A percentile compares a stretch with the other conserved stretches of the same genome.
Evolutionary conservation across 2,797 vertebrate species (phyloP).

Genomic region (Arvicola amphibius): DNA sequence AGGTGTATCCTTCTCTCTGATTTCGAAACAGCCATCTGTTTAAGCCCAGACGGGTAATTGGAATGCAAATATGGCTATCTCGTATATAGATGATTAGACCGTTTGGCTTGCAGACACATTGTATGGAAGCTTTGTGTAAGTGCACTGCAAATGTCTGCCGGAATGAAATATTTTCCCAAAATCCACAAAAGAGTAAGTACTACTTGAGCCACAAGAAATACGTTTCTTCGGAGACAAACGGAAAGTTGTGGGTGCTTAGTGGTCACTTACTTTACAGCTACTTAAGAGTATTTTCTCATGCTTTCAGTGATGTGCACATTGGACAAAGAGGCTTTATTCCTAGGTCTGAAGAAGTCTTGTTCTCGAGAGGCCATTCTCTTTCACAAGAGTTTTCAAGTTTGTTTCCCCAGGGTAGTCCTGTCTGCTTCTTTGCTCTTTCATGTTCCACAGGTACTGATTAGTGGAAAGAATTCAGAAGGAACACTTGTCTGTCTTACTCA

Average conservation of each 20-base stretch:
- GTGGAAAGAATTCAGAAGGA: background rate
- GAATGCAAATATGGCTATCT: background rate
- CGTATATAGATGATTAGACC: background rate
- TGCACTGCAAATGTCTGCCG: background rate
- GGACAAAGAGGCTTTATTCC: background rate
- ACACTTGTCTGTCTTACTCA: background rate
- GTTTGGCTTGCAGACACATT: background rate
- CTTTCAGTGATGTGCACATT: background rate
- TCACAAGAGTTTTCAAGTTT: background rate
- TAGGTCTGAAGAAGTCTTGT: background rate
- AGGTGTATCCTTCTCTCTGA: background rate
- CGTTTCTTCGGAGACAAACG: slow-evolving; percentile 30
- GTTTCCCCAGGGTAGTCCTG: background rate
- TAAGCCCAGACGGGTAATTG: background rate
- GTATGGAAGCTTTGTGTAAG: background rate
- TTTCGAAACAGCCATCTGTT: background rate
- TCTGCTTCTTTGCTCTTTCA: background rate
- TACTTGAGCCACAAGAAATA: background rate
- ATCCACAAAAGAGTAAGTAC: background rate
- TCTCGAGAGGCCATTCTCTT: background rate
- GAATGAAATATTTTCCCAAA: background rate
- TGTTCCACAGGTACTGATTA: background rate
- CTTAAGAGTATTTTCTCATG: slow-evolving; percentile 6
- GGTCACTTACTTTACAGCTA: background rate
- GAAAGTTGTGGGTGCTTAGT: background rate